These are phyloP conservation scores for Acromyrmex heyeri DNA, from an alignment of 1,140 invertebrate species.

Conservation along the genomic window DNA sequence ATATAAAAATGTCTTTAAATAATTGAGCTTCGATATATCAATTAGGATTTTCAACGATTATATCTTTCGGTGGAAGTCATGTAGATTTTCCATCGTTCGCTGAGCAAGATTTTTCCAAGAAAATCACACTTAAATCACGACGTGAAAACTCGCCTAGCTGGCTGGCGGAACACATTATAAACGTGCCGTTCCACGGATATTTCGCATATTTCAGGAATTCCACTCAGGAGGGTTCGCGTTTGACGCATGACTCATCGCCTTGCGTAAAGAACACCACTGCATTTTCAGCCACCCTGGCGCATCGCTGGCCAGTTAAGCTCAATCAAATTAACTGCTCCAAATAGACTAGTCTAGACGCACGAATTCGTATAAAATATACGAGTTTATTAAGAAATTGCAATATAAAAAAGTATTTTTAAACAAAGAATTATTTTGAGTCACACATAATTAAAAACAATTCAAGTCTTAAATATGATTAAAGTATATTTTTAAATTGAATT, in stretches of 20 bases:
- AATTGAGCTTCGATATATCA: neutral
- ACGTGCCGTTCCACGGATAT: constrained; percentile 73
- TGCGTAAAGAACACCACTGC: constrained; percentile 67
- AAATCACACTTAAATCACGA: constrained; percentile 66
- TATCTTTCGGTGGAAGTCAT: neutral
- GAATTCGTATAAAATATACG: neutral
- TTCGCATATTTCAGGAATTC: constrained; percentile 80
- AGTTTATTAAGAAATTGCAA: neutral
- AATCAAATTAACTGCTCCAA: constrained; percentile 48
- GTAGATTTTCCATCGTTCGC: constrained; percentile 23
- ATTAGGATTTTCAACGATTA: constrained; percentile 36
- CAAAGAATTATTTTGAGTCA: neutral
- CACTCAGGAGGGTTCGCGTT: constrained; percentile 68
- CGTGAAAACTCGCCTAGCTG: constrained; percentile 51
- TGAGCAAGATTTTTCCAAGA: constrained; percentile 47
- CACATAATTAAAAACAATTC: neutral
- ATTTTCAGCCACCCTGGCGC: constrained; percentile 51
- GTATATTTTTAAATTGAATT: neutral
- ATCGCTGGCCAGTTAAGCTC: constrained; percentile 43
- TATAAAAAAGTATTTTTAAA: neutral
- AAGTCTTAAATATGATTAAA: neutral
- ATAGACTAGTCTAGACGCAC: neutral
- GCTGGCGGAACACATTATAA: constrained; percentile 71
- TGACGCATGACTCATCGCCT: constrained; percentile 67
- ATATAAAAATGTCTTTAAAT: neutral